A percentile compares a stretch with the other conserved stretches of the same genome.
phyloP scores from a whole-genome alignment of 2,113 vertebrate species.

The Artemisiospiza belli region DNA sequence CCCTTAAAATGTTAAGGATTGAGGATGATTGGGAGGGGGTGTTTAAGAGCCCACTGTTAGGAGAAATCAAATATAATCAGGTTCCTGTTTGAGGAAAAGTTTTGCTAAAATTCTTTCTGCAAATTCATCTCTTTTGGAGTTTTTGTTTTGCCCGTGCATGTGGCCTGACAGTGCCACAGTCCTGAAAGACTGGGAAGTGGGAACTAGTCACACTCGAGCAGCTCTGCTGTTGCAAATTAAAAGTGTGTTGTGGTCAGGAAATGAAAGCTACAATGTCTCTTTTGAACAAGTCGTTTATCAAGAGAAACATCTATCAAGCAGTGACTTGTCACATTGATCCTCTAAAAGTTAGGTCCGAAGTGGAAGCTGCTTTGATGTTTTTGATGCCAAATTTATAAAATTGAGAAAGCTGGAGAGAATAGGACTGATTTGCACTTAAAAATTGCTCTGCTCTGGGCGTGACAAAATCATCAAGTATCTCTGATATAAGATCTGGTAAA shows the following conservation, averaged over 20 bases:
- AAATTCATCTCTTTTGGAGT: slow-evolving; percentile 59
- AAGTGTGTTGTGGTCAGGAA: slow-evolving; percentile 88
- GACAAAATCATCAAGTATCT: slow-evolving; percentile 56
- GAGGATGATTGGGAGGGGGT: slow-evolving; percentile 9
- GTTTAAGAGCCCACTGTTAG: slow-evolving; percentile 42
- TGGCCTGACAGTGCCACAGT: slow-evolving; percentile 70
- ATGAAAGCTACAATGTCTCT: slow-evolving; percentile 88
- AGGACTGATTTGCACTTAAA: slow-evolving; percentile 62
- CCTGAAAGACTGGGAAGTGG: slow-evolving; percentile 75
- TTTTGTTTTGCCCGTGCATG: slow-evolving; percentile 70
- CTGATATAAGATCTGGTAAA: slow-evolving; percentile 19
- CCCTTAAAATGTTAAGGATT: slow-evolving; percentile 33
- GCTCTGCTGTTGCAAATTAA: slow-evolving; percentile 86
- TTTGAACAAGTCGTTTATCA: slow-evolving; percentile 88
- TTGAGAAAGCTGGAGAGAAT: slow-evolving; percentile 62
- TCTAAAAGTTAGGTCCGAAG: slow-evolving; percentile 80
- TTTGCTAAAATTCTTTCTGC: neutral
- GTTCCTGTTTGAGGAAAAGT: slow-evolving; percentile 37
- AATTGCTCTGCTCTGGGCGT: slow-evolving; percentile 15
- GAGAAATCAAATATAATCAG: slow-evolving; percentile 42
- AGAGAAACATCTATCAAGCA: slow-evolving; percentile 85
- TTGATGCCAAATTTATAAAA: slow-evolving; percentile 82
- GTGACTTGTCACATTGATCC: slow-evolving; percentile 84
- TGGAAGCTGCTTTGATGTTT: slow-evolving; percentile 81
- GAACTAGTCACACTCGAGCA: slow-evolving; percentile 75